Percentiles rank a stretch among this genome's conserved stretches.
Conservation (phyloP, 1,140 invertebrate genomes). For the Calephelis virginiensis region DNA sequence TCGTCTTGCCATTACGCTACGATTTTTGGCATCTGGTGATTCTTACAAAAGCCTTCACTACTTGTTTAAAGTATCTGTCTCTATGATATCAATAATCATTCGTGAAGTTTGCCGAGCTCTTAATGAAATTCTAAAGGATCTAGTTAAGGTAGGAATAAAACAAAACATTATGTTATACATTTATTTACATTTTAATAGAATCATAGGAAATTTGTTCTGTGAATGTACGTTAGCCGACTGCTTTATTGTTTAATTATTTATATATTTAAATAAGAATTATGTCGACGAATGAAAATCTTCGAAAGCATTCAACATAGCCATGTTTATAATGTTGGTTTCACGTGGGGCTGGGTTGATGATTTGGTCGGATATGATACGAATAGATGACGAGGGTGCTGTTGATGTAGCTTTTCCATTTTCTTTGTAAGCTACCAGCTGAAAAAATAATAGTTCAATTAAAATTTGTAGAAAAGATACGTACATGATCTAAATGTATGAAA, state of each 20-base stretch:
- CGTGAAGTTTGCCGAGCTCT: constrained; percentile 37
- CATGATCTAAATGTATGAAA: constrained; percentile 5
- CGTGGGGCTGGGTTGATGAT: neutral
- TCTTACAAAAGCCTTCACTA: constrained; percentile 42
- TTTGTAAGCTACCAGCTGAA: constrained; percentile 10
- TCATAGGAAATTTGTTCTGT: constrained; percentile 12
- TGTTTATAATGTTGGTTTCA: constrained; percentile 6
- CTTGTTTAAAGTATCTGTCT: constrained; percentile 44
- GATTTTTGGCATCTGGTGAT: constrained; percentile 46
- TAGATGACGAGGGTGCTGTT: neutral
- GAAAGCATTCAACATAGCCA: constrained; percentile 4
- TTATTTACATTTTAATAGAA: constrained; percentile 7
- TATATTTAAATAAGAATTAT: neutral
- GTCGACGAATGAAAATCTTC: constrained; percentile 2
- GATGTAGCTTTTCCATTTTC: constrained; percentile 14
- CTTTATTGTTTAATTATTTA: neutral
- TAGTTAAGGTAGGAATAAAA: constrained; percentile 26
- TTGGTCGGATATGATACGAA: constrained; percentile 13
- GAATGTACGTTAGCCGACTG: constrained; percentile 1
- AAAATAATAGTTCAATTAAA: constrained; percentile 13
- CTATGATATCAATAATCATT: constrained; percentile 39
- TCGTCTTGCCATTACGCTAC: constrained; percentile 40
- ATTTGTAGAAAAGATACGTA: constrained; percentile 8
- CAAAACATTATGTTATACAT: constrained; percentile 6
- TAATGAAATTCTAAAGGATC: constrained; percentile 35